Conservation (phyloP, 2,888 invertebrate species). For the Ennomos erosarius region DNA sequence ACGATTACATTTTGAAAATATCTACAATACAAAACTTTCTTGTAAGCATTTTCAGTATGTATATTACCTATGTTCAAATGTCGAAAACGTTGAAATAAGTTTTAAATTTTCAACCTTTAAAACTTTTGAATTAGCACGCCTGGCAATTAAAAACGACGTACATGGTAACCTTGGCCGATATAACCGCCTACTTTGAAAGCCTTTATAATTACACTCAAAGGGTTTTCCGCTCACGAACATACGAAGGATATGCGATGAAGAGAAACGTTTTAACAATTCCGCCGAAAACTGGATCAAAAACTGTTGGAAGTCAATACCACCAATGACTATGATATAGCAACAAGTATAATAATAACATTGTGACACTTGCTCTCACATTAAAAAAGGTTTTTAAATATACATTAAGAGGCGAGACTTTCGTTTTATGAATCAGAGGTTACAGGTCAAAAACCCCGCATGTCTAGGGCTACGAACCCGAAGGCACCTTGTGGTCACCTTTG, state of each 20-base stretch:
- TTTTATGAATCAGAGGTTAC: slow-evolving; percentile 1
- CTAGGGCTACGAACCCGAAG: slow-evolving; percentile 52
- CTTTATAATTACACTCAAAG: slow-evolving; percentile 9
- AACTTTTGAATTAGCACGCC: neutral
- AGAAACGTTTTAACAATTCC: neutral
- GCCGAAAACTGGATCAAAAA: too few species aligned
- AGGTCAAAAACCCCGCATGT: slow-evolving; percentile 42
- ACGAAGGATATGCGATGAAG: neutral
- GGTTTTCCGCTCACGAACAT: neutral
- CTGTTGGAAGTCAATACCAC: too few species aligned
- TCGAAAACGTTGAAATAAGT: too few species aligned
- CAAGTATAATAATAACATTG: too few species aligned
- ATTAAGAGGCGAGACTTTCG: neutral
- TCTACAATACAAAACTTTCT: too few species aligned
- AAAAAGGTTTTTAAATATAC: neutral
- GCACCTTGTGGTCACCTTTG: slow-evolving; percentile 51
- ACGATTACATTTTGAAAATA: too few species aligned
- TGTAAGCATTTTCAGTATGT: too few species aligned
- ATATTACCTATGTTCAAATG: too few species aligned
- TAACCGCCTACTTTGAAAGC: slow-evolving; percentile 5
- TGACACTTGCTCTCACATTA: too few species aligned
- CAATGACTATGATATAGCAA: too few species aligned
- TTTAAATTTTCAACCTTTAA: too few species aligned
- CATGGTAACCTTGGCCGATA: slow-evolving; percentile 10
- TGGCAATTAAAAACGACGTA: slow-evolving; percentile 15